Evolutionary conservation across 2,888 invertebrate genomes (phyloP), one percentile per base, ranked within the genome.

Genomic region (Siphonodentalium dalli): DNA sequence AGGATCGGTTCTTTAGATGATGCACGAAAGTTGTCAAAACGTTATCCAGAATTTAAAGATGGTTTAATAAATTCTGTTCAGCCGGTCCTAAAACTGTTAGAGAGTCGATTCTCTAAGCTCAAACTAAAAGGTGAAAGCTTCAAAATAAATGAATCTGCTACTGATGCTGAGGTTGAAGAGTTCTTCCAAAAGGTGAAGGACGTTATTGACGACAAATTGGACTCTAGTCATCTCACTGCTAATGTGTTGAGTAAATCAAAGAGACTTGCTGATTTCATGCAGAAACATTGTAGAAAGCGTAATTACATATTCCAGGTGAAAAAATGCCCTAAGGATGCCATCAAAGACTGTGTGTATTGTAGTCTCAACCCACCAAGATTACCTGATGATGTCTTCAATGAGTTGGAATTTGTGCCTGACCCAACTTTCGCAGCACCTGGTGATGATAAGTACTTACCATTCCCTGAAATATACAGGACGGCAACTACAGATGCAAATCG

Each of bases 231-330:
- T 11, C 6, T 48, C 23, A 31, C 39, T 11, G 27, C 18, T 18
- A 37, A 38, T 24, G 41, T 31, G 8, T 13, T 48, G 28, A 26
- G 20, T 8, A n/a, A 33, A 21, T 48, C 28, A 9, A 9, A 15
- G n/a, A 15, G 11, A n/a, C 29, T 48, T 11, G 9, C 6, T 7
- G 48, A 39, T n/a, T 48, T 48, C 40, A 24, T 57, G 7, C 28
- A 47, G 8, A 27, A 1, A 27, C 57, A 57, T 35, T 28, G 34
- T 6, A 34, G 21, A 13, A 48, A 45, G n/a, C 44, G 29, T 15
- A 48, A 57, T 40, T 57, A 53, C 37, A 34, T 43, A 27, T 53
- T 53, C 28, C 53, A 57, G 29, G 15, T 57, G 11, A 57, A 42
- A 31, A 57, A 57, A 33, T 57, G 57, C 34, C n/a, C 13, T 7